A percentile compares a stretch with the other conserved stretches of the same genome.
Evolutionary conservation across 2,888 invertebrate species (phyloP).

Genomic region (Drosophila picticornis): DNA sequence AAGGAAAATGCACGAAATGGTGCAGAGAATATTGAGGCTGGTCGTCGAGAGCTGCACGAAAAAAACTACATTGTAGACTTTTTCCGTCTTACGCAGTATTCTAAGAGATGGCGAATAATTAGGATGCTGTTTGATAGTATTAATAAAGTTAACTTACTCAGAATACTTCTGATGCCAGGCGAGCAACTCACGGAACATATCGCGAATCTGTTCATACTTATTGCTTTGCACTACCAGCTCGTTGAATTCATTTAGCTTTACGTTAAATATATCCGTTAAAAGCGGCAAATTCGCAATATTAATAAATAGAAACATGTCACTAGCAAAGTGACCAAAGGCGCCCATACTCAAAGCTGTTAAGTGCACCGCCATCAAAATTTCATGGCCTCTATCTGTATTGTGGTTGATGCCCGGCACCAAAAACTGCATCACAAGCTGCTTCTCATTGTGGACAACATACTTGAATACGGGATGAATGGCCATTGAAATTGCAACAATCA

Average conservation of each 20-base stretch:
- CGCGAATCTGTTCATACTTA: slow-evolving; percentile 14
- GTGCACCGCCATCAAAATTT: slow-evolving; percentile 46
- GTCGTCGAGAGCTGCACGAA: slow-evolving; percentile 63
- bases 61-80: slow-evolving; percentile 53
- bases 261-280: slow-evolving; percentile 65
- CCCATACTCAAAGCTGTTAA: slow-evolving; percentile 48
- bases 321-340: slow-evolving; percentile 71
- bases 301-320: slow-evolving; percentile 73
- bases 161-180: slow-evolving; percentile 74
- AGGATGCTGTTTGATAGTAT: fast-evolving
- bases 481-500: neutral
- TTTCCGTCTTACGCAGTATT: slow-evolving; percentile 46
- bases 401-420: slow-evolving; percentile 64
- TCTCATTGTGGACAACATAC: slow-evolving; percentile 37
- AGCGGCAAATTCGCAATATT: slow-evolving; percentile 67
- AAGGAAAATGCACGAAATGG: slow-evolving; percentile 67
- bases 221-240: slow-evolving; percentile 12
- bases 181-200: slow-evolving; percentile 54
- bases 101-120: slow-evolving; percentile 18
- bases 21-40: slow-evolving; percentile 54
- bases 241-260: slow-evolving; percentile 66
- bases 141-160: slow-evolving; percentile 33
- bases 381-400: slow-evolving; percentile 44
- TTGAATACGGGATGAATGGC: slow-evolving; percentile 49
- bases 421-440: slow-evolving; percentile 65